Evolutionary conservation across 2,797 vertebrate species (phyloP).

Genomic region (Poecilia gillii): DNA sequence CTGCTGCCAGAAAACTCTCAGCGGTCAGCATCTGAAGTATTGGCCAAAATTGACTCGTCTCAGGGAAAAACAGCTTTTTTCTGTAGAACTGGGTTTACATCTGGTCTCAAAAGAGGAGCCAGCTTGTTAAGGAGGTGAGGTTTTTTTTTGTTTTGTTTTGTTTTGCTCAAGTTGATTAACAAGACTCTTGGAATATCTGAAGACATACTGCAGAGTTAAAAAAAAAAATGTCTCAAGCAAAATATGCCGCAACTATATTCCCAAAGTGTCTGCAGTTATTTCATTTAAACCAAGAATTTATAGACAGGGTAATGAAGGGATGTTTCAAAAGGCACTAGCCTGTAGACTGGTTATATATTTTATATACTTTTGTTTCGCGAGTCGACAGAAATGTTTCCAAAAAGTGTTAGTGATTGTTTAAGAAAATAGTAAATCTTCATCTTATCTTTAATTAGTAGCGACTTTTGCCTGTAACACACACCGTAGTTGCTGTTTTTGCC

Average conservation of each 20-base stretch:
- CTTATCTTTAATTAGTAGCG: neutral
- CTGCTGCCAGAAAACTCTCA: conserved; percentile 54
- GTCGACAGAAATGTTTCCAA: too few relatives aligned
- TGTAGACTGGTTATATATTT: neutral
- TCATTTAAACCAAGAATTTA: conserved; percentile 33
- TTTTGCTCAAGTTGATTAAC: conserved; percentile 50
- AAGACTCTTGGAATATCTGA: conserved; percentile 62
- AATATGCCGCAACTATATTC: conserved; percentile 41
- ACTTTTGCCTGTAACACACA: too few relatives aligned
- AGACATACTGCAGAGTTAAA: conserved; percentile 67
- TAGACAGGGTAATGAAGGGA: conserved; percentile 5
- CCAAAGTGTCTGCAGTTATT: conserved; percentile 56
- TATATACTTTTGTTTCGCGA: too few relatives aligned
- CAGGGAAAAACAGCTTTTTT: conserved; percentile 73
- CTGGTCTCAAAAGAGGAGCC: conserved; percentile 61
- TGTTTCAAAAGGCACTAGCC: neutral
- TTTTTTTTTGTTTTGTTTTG: conserved; percentile 17
- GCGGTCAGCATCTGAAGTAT: conserved; percentile 60
- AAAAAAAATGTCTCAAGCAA: conserved; percentile 48
- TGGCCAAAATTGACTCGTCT: conserved; percentile 71
- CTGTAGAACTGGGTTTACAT: conserved; percentile 66
- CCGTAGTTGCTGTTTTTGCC: neutral
- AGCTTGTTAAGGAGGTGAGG: conserved; percentile 61
- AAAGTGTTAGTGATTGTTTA: neutral
- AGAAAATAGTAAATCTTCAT: neutral